Evolutionary conservation across 2,888 invertebrate genomes (phyloP), one percentile per base, ranked within the genome.

Genomic region (Megalurothrips usitatus): DNA sequence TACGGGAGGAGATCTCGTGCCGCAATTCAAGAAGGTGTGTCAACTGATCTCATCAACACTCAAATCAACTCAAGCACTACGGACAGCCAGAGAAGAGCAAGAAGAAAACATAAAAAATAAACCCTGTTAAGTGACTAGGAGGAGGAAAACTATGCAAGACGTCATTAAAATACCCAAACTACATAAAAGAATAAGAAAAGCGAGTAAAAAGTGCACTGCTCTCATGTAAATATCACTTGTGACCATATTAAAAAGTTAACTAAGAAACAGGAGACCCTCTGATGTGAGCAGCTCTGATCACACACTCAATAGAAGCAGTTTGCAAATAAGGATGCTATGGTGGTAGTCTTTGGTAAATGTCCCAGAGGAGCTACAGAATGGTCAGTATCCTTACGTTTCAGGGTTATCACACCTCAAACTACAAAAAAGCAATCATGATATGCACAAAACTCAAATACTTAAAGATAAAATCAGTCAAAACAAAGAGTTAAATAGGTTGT

Each of bases 41-140:
- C 34, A 43, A 43, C 34, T 43, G 34, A 43, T 43, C 34, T 43
- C 2, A 43, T 43, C 6, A 43, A 43, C 34, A 43, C 34, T 43
- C 34, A 43, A 43, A 43, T 2, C 34, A 43, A 43, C 34, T 43
- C 6, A 6, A 43, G 3, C 34, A 43, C 34, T 43, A 43, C 2
- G 6, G 6, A 43, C 34, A 43, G 6, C 34, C 34, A 43, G 34
- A 43, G 6, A 43, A 2, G 34, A 43, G 34, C 34, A 58, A 58
- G 14, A 58, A 0, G 4, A n/a, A 58, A 58, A 58, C 58, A 58
- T 43, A 43, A 58, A 58, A 17, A 58, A 58, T 8, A 75, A 26
- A 75, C 68, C 68, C 68, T 75, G 68, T 75, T 9, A 75, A 75
- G 68, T 75, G 68, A 75, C 68, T 75, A 75, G 68, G 23, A 75